Evolutionary conservation across 2,113 vertebrate genomes (phyloP), one percentile per base, ranked within the genome.

Genomic region (Etia nguti): DNA sequence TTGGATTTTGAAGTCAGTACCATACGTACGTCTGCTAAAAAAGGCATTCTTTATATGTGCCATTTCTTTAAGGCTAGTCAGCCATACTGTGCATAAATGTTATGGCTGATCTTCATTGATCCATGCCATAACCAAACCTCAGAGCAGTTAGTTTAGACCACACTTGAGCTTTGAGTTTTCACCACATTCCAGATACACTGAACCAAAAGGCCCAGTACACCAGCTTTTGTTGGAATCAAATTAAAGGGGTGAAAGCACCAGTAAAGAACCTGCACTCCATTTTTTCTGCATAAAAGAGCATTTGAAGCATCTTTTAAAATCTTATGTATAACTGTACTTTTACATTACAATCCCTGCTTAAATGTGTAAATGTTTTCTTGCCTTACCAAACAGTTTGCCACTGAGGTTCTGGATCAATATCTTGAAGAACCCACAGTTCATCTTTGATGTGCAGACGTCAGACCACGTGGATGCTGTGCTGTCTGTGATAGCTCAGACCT

Each of bases 351-450:
- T 70, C 11, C 11, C 10, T 50, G 11, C 24, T 82, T 26, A 68
- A 26, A 38, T 81, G 80, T 48, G 18, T 20, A 22, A 20, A 10
- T 50, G 15, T 34, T 73, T 73, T 26, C 36, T 83, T 60, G 29
- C 48, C 36, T 10, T 86, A n/a, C 12, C 1, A 87, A 97, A 3
- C 94, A 99, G 98, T 94, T 95, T 99, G 80, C 98, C 98, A 0
- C 94, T 99, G 87, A 96, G 98, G 77, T 99, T 99, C 95, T 99
- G 98, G 98, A 98, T 99, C 96, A 99, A 99, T 83, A 99, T 99
- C 82, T 97, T 99, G 59, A 99, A 99, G 96, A 99, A 99, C 86
- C 98, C 98, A 0, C 98, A 99, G 96, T 99, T 99, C 86, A 97
- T 99, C 86, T 99, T 99, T 50, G 98, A 99, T 10, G 98, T 99